These are phyloP conservation scores for Cheumatopsyche charites DNA, from an alignment of 1,140 invertebrate genomes.

Conservation along the genomic window DNA sequence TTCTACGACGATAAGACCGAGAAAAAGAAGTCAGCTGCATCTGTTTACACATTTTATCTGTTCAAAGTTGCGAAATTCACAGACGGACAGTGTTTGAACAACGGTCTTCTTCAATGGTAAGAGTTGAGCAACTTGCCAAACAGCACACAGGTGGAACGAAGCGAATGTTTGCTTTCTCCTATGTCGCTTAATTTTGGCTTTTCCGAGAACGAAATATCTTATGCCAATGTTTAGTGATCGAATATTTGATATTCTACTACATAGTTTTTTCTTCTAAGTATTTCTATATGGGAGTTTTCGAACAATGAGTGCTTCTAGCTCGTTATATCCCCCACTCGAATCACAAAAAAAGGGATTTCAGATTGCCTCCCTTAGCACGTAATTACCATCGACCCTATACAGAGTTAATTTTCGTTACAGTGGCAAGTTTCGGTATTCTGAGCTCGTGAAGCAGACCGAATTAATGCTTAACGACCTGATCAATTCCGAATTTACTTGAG, in stretches of 20 bases:
- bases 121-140: slow-evolving; percentile 7
- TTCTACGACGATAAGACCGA: slow-evolving; percentile 18
- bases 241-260: no score
- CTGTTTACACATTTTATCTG: slow-evolving; percentile 31
- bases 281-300: neutral
- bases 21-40: slow-evolving; percentile 12
- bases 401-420: no score
- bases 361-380: slow-evolving; percentile 1
- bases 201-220: no score
- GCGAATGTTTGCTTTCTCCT: neutral
- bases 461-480: no score
- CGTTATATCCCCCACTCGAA: no score
- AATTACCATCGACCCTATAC: neutral
- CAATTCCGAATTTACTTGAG: no score
- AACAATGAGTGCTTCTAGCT: neutral
- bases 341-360: slow-evolving; percentile 12
- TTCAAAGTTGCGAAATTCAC: slow-evolving; percentile 32
- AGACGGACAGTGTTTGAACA: slow-evolving; percentile 14
- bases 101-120: neutral
- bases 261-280: no score
- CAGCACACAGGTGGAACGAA: neutral
- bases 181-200: no score
- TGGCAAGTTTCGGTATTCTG: no score
- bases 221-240: no score
- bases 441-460: no score